phyloP scores from a whole-genome alignment of 2,797 vertebrate genomes.

The Alfaro cultratus region DNA sequence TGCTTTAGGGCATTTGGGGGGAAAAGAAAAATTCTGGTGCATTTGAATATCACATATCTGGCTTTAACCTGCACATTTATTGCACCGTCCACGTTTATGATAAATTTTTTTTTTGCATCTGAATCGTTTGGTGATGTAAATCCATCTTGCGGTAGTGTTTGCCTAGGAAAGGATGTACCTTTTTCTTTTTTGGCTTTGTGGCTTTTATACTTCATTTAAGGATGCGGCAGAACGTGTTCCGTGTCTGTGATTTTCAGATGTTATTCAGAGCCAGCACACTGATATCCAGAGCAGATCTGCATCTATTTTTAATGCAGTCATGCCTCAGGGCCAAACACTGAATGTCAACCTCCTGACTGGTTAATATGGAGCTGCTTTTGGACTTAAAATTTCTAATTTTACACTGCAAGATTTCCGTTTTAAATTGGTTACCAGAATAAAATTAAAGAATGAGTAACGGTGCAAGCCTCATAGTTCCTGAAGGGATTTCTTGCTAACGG shows the following conservation, averaged over 20 bases:
- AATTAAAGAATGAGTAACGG: neutral
- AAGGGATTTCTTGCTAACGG: neutral
- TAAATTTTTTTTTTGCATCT: neutral
- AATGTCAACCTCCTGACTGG: conserved; percentile 2
- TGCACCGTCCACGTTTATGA: neutral
- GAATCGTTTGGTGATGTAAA: neutral
- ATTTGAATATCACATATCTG: neutral
- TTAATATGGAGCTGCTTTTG: conserved; percentile 1
- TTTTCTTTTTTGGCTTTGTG: neutral
- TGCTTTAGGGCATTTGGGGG: neutral
- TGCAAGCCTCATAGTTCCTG: neutral
- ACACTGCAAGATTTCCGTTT: neutral
- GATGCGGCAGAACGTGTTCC: neutral
- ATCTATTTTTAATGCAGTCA: conserved; percentile 12
- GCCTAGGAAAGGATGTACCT: neutral
- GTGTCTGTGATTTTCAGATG: neutral
- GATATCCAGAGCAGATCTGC: conserved; percentile 6
- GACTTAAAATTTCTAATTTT: neutral
- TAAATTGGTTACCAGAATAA: neutral
- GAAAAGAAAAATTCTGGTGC: neutral
- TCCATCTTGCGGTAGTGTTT: neutral
- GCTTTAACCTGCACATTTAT: neutral
- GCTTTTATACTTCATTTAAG: neutral
- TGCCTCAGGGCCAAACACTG: conserved; percentile 9
- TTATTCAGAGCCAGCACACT: conserved; percentile 1